Evolutionary conservation across 2,113 vertebrate species (phyloP), one percentile per base, ranked within the genome.

Genomic region (Odontesthes bonariensis): DNA sequence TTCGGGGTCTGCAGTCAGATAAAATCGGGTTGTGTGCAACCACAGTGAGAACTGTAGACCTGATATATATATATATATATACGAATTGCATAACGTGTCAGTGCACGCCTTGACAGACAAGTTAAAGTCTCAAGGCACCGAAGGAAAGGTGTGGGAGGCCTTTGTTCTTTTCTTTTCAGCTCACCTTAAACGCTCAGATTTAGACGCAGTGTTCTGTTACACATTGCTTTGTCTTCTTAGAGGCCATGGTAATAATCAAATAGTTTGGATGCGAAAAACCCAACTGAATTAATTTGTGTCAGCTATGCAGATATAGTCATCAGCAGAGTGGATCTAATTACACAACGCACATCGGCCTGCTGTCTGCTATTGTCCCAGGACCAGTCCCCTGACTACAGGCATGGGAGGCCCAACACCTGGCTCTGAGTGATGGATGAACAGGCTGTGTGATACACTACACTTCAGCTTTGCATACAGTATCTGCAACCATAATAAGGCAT

Each of bases 301-400:
- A 58, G 47, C 46, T 72, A 57, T 61, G 27, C 35, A 69, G 19
- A 68, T 66, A 40, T 40, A 73, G 66, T 31, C 54, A 11, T 82
- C 71, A 72, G 17, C 56, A 69, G 6, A 58, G 68, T 52, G 63
- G 83, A 71, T 91, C 75, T 86, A 66, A 84, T 91, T 86, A 82
- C 88, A 60, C 44, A 51, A 60, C 12, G 46, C 31, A 52, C 65
- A 75, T 78, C 76, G 62, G 69, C 88, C 87, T 84, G 84, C 88
- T 91, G 88, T 86, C 81, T 85, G 58, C 84, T 44, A 38, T 85
- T 88, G 86, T 87, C 71, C n/a, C 70, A 49, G 10, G 63, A 79
- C 49, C 60, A 17, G 75, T 64, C 73, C 81, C 68, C 66, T 2
- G 22, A 75, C 75, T 61, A n/a, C 11, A 55, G 62, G 64, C 68